These are phyloP conservation scores for Sinocyclocheilus anshuiensis DNA, from an alignment of 2,113 vertebrate genomes.

Conservation along the genomic window DNA sequence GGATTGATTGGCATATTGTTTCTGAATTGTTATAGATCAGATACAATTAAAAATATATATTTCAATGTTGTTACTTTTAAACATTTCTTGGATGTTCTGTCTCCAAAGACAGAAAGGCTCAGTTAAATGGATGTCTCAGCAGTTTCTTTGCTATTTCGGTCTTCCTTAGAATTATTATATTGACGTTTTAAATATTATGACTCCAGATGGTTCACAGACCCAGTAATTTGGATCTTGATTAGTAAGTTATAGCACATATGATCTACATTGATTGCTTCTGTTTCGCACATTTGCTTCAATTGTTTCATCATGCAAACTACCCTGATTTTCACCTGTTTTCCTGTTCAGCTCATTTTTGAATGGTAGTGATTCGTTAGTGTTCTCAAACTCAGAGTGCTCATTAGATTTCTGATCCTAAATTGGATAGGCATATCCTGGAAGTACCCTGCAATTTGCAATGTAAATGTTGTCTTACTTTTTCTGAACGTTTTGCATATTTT, in stretches of 20 bases:
- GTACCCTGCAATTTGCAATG: neutral
- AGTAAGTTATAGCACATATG: neutral
- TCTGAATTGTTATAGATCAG: neutral
- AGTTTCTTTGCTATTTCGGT: neutral
- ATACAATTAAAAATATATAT: neutral
- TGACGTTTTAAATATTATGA: neutral
- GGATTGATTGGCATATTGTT: neutral
- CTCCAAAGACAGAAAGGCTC: neutral
- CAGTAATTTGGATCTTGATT: neutral
- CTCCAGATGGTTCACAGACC: neutral
- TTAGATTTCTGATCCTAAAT: neutral
- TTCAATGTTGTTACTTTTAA: neutral
- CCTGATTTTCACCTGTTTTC: too few species aligned
- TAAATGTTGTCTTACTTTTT: neutral
- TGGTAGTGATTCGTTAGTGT: neutral
- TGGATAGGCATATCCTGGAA: neutral
- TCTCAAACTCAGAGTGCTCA: neutral
- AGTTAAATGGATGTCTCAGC: neutral
- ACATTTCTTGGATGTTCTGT: too few species aligned
- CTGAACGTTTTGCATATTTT: slow-evolving; percentile 5
- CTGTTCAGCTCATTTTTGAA: neutral
- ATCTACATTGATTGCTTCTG: neutral
- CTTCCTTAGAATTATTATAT: neutral
- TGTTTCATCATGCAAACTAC: too few species aligned
- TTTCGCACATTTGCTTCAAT: neutral